A percentile compares a stretch with the other conserved stretches of the same genome.
Conservation (phyloP, 1,140 invertebrate genomes). For the Drosophila bocki region DNA sequence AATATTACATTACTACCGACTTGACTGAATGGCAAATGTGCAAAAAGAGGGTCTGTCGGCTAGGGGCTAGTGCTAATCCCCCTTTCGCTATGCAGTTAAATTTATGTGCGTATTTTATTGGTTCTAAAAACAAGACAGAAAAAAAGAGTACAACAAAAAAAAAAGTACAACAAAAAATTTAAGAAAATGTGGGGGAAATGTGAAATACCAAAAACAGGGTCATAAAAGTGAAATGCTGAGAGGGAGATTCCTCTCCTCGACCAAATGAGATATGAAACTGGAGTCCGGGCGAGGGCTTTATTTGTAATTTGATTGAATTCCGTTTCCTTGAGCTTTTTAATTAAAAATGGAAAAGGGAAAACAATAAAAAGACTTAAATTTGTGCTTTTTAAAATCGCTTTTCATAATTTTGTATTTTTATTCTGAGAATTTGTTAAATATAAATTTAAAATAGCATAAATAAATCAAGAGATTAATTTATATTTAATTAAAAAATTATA, state of each 20-base stretch:
- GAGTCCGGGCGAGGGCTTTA: slow-evolving; percentile 22
- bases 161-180: slow-evolving; percentile 20
- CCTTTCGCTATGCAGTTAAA: slow-evolving; percentile 34
- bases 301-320: slow-evolving; percentile 54
- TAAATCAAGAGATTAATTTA: too few species aligned
- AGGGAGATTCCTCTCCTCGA: background rate
- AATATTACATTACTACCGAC: slow-evolving; percentile 16
- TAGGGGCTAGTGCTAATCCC: slow-evolving; percentile 17
- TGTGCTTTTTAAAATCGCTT: background rate
- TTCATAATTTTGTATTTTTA: too few species aligned
- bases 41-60: background rate
- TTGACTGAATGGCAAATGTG: slow-evolving; percentile 5
- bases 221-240: slow-evolving; percentile 5
- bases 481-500: background rate
- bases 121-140: slow-evolving; percentile 24
- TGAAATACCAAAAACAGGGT: slow-evolving; percentile 22
- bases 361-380: background rate
- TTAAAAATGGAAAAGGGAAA: slow-evolving; percentile 47
- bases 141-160: slow-evolving; percentile 12
- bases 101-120: slow-evolving; percentile 56
- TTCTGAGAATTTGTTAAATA: too few species aligned
- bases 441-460: too few species aligned
- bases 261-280: background rate
- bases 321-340: slow-evolving; percentile 32
- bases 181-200: slow-evolving; percentile 13